phyloP scores from a whole-genome alignment of 2,797 vertebrate genomes.

The Myiotriccus ornatus region DNA sequence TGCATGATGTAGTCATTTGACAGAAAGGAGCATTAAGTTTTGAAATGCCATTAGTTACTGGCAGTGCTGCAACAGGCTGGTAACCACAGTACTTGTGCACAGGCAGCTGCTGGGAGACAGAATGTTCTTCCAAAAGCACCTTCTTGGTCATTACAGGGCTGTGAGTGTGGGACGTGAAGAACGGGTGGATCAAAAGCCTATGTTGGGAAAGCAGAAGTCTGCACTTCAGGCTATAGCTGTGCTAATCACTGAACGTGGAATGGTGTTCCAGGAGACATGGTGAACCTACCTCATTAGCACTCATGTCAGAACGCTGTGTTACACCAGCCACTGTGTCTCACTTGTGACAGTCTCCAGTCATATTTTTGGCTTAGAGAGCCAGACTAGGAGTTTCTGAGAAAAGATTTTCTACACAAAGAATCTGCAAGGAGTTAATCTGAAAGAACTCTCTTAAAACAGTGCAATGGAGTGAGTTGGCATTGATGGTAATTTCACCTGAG shows the following conservation, averaged over 20 bases:
- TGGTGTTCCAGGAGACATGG: background rate
- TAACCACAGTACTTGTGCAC: background rate
- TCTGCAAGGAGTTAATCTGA: background rate
- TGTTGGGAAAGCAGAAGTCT: background rate
- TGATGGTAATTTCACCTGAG: background rate
- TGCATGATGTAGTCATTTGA: background rate
- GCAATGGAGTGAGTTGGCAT: background rate
- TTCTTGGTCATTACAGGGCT: background rate
- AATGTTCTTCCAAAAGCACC: background rate
- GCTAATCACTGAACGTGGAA: background rate
- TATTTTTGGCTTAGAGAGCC: background rate
- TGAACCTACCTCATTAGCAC: background rate
- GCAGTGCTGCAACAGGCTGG: background rate
- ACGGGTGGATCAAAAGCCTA: background rate
- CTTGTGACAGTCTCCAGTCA: background rate
- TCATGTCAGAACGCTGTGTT: background rate
- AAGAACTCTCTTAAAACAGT: background rate
- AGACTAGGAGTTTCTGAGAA: background rate
- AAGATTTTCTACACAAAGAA: background rate
- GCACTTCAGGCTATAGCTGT: background rate
- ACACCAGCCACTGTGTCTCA: background rate
- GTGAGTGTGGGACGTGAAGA: background rate
- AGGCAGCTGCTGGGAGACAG: background rate
- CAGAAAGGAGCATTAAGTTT: background rate
- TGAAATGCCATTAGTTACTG: background rate